These are phyloP conservation scores for Lepidochitona cinerea DNA, from an alignment of 2,888 invertebrate genomes.

Conservation along the genomic window DNA sequence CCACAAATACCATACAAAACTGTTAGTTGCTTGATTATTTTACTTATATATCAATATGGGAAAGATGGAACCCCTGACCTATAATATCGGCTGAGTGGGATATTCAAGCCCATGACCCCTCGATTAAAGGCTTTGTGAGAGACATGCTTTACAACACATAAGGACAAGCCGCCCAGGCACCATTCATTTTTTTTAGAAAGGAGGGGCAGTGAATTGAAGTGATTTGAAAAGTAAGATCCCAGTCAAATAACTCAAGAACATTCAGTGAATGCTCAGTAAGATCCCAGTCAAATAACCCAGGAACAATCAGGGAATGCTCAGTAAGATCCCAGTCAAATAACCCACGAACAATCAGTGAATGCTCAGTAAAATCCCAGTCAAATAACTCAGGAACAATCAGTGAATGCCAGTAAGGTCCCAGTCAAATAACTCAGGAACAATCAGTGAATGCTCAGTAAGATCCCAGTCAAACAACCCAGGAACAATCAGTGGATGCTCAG, in stretches of 20 bases:
- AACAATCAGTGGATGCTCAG: not conserved
- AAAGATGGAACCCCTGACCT: too few relatives aligned
- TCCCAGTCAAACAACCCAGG: not conserved
- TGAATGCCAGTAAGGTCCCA: not conserved
- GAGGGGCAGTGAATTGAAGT: too few relatives aligned
- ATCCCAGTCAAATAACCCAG: not conserved
- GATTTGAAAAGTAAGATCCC: not conserved
- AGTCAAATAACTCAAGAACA: not conserved
- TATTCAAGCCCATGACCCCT: too few relatives aligned
- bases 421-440: not conserved
- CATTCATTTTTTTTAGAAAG: too few relatives aligned
- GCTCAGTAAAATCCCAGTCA: too few relatives aligned
- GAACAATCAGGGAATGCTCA: not conserved
- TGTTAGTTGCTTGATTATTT: too few relatives aligned
- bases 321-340: not conserved
- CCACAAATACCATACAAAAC: too few relatives aligned
- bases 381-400: not conserved
- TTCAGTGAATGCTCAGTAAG: not conserved
- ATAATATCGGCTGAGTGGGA: too few relatives aligned
- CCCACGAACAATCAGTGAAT: not conserved
- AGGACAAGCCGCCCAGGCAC: too few relatives aligned
- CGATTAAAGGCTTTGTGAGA: too few relatives aligned
- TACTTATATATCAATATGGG: too few relatives aligned
- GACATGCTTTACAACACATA: too few relatives aligned
- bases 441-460: not conserved